Evolutionary conservation across 2,888 invertebrate species (phyloP), one percentile per base, ranked within the genome.

Genomic region (Eulithis prunata): DNA sequence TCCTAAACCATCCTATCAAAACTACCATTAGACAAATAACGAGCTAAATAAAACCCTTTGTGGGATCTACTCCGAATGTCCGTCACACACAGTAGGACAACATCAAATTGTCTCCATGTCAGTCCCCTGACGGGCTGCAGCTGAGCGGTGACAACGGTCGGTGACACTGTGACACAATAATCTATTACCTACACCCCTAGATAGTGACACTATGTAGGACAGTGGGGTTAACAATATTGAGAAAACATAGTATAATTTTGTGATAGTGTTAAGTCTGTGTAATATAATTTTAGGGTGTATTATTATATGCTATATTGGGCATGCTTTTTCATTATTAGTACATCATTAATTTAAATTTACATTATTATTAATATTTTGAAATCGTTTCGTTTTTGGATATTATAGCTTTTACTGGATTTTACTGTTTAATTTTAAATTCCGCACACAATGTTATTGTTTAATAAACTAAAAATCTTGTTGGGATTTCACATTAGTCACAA

Each of bases 131-230:
- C 47, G 11, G 54, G 45, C 49, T 54, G 53, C 65, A 63, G 61
- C 57, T 57, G 60, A 32, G 67, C 45, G 56, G 12, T 63, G 63
- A 57, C 57, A 57, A 52, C 59, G 60, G 62, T 66, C 46, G 12
- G 52, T 52, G 66, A 59, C 62, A 60, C 47, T 51, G 51, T 55
- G 62, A 66, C 62, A 59, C 51, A 6, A 52, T 63, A 59, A 67
- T 66, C 62, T 59, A 63, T 60, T 54, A 36, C 12, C 14, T 45
- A 38, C 57, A 59, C 49, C 36, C n/a, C 13, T n/a, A 53, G 12
- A 28, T 38, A 8, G 54, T 14, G 38, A 14, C 28, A 14, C 8
- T 13, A 13, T 3, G 13, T 13, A 51, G 10, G 14, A 47, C 47
- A 47, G 7, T 8, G 10, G 47, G 47, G 14, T 14, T 14, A 47